Evolutionary conservation across 1,140 invertebrate genomes (phyloP).

Genomic region (Coelopa frigida): DNA sequence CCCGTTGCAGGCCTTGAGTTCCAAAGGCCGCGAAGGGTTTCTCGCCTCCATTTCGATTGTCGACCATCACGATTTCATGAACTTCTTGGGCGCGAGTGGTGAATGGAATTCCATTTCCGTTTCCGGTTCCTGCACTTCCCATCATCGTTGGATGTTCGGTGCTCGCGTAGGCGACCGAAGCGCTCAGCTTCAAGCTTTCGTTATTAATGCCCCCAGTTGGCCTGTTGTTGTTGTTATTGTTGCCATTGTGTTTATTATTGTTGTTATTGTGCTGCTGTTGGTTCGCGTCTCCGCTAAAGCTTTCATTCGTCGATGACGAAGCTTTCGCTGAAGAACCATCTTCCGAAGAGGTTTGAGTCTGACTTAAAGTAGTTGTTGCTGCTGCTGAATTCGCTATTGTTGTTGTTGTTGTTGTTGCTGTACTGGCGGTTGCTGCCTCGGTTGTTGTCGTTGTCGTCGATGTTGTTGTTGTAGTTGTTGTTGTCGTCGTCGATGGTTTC

Average conservation of each 20-base stretch:
- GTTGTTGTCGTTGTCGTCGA: slow-evolving; percentile 14
- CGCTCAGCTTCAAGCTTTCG: slow-evolving; percentile 38
- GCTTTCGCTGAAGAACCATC: neutral
- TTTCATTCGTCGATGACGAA: neutral
- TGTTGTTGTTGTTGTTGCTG: slow-evolving; percentile 13
- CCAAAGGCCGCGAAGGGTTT: slow-evolving; percentile 10
- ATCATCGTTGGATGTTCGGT: slow-evolving; percentile 14
- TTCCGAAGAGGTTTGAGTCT: neutral
- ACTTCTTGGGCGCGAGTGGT: too few species aligned
- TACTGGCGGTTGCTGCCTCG: slow-evolving; percentile 9
- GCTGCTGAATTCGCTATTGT: neutral
- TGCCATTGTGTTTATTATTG: too few species aligned
- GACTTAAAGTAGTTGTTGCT: neutral
- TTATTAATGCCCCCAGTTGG: slow-evolving; percentile 16
- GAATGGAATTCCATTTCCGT: slow-evolving; percentile 14
- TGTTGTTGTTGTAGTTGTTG: slow-evolving; percentile 11
- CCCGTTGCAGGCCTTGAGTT: slow-evolving; percentile 6
- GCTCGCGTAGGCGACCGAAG: slow-evolving; percentile 26
- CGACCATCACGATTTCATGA: too few species aligned
- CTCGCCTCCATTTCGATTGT: too few species aligned
- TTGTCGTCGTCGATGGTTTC: slow-evolving; percentile 19
- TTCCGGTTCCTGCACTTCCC: slow-evolving; percentile 7
- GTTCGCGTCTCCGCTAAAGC: slow-evolving; percentile 6
- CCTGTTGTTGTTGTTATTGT: slow-evolving; percentile 2
- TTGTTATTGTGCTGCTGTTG: too few species aligned